These are phyloP conservation scores for Gonatopus flavifemur DNA, from an alignment of 1,140 invertebrate genomes.

Conservation along the genomic window DNA sequence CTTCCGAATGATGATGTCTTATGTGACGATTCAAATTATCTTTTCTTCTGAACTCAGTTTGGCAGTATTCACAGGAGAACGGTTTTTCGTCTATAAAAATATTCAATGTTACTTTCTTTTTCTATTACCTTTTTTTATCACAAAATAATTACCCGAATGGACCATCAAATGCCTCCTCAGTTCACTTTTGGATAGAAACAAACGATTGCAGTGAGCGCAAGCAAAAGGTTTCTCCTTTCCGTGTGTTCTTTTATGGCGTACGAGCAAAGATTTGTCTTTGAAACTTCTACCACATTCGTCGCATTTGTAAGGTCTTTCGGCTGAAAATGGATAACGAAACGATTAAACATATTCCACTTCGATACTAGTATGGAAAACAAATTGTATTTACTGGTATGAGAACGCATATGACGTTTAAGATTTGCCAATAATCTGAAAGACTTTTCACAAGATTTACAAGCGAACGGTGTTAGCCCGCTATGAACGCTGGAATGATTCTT, in stretches of 20 bases:
- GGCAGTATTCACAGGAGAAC: conserved; percentile 54
- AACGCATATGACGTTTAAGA: conserved; percentile 48
- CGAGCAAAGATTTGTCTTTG: conserved; percentile 48
- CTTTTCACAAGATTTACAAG: conserved; percentile 47
- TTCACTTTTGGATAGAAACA: conserved; percentile 52
- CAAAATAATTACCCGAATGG: conserved; percentile 43
- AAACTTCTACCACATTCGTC: conserved; percentile 50
- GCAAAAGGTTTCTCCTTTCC: conserved; percentile 49
- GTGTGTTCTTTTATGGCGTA: conserved; percentile 48
- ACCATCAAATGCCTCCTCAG: conserved; percentile 45
- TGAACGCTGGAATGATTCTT: conserved; percentile 46
- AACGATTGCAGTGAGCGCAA: conserved; percentile 44
- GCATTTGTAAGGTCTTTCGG: conserved; percentile 44
- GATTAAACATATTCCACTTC: conserved; percentile 4
- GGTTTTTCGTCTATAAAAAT: conserved; percentile 50
- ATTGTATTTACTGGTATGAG: conserved; percentile 44
- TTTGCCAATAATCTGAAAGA: conserved; percentile 42
- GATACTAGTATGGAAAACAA: too few relatives aligned
- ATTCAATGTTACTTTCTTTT: neutral
- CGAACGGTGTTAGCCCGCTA: conserved; percentile 27
- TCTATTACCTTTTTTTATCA: conserved; percentile 8
- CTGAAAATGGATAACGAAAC: conserved; percentile 27
- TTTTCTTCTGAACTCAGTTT: conserved; percentile 53
- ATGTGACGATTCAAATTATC: conserved; percentile 58
- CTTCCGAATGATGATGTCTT: conserved; percentile 53